These are phyloP conservation scores for Dryobates pubescens DNA, from an alignment of 2,797 vertebrate genomes.

Conservation along the genomic window DNA sequence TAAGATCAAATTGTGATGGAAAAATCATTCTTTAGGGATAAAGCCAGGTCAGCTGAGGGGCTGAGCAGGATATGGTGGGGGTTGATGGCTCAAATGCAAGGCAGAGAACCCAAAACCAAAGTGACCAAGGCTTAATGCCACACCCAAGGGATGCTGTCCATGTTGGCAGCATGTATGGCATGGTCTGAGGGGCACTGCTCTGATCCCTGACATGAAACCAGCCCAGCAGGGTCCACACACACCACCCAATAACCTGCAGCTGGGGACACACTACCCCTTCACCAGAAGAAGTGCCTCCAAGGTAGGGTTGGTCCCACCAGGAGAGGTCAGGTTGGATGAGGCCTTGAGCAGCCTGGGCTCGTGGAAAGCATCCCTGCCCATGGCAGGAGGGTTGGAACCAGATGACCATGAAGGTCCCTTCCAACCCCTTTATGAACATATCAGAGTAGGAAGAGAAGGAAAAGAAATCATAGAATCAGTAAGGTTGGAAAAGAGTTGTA, in stretches of 20 bases:
- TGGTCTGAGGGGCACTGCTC: accelerated
- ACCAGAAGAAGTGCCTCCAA: not conserved
- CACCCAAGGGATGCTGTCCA: not conserved
- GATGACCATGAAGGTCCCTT: too few species aligned
- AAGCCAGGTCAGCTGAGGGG: not conserved
- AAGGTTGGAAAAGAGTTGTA: too few species aligned
- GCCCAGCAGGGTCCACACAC: not conserved
- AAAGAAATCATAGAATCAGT: too few species aligned
- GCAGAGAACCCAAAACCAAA: not conserved
- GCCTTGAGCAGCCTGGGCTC: too few species aligned
- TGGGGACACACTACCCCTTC: not conserved
- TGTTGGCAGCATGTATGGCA: accelerated
- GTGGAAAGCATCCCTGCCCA: too few species aligned
- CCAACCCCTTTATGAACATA: too few species aligned
- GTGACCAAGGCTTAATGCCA: not conserved
- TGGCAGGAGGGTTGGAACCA: too few species aligned
- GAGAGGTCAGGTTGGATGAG: not conserved
- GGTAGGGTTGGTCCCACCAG: not conserved
- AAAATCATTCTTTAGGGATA: not conserved
- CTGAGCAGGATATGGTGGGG: not conserved
- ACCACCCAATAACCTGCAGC: not conserved
- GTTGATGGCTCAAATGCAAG: not conserved
- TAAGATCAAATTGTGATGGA: not conserved
- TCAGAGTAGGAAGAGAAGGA: too few species aligned
- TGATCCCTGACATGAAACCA: not conserved